phyloP scores from a whole-genome alignment of 1,140 invertebrate genomes.

The Halotydeus destructor region DNA sequence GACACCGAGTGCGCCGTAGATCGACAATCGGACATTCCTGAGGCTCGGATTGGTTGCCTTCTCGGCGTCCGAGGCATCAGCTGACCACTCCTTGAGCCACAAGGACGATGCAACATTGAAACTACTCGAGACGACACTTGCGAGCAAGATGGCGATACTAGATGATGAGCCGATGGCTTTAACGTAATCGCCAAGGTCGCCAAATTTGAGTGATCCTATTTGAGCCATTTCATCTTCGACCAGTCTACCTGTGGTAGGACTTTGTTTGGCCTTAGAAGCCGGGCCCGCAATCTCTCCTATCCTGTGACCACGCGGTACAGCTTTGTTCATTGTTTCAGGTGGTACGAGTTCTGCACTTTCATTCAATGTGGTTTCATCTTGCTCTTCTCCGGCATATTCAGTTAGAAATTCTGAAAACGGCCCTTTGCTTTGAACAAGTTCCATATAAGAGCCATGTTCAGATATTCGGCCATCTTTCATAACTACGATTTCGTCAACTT shows the following conservation, averaged over 20 bases:
- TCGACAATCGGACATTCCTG: too few species aligned
- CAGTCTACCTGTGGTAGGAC: slow-evolving; percentile 32
- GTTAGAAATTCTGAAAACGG: slow-evolving; percentile 24
- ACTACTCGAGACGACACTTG: slow-evolving; percentile 18
- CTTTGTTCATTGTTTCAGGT: neutral
- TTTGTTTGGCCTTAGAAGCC: too few species aligned
- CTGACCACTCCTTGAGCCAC: too few species aligned
- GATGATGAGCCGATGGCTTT: slow-evolving; percentile 15
- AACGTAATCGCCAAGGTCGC: slow-evolving; percentile 47
- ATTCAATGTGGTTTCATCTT: slow-evolving; percentile 13
- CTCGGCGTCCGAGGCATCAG: too few species aligned
- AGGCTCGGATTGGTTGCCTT: too few species aligned
- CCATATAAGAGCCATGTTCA: slow-evolving; percentile 28
- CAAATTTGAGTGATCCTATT: slow-evolving; percentile 70
- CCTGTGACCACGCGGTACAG: too few species aligned
- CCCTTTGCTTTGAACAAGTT: slow-evolving; percentile 23
- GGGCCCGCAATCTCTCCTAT: too few species aligned
- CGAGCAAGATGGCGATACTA: slow-evolving; percentile 13
- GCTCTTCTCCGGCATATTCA: slow-evolving; percentile 38
- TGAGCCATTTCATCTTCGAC: slow-evolving; percentile 72
- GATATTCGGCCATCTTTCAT: slow-evolving; percentile 41
- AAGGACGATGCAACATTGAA: slow-evolving; percentile 77
- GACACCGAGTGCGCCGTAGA: too few species aligned
- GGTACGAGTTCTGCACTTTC: slow-evolving; percentile 1
- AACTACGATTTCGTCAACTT: slow-evolving; percentile 68